A percentile compares a stretch with the other conserved stretches of the same genome.
These are phyloP conservation scores for Drosophila maculinotata DNA, from an alignment of 2,888 invertebrate genomes.

Conservation along the genomic window DNA sequence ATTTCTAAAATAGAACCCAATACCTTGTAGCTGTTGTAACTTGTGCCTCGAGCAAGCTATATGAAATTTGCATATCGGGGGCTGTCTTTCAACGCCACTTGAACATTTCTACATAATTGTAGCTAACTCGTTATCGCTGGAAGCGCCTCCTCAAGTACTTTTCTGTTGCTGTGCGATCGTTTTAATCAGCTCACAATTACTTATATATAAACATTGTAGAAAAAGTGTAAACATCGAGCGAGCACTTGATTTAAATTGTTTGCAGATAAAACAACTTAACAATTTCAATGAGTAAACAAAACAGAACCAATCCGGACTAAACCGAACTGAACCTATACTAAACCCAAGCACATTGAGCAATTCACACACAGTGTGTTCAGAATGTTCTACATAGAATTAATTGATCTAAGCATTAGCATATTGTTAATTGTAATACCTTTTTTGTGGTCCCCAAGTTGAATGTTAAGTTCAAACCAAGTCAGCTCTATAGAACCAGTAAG, in stretches of 20 bases:
- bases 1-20: conserved; percentile 55
- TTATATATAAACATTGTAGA: conserved; percentile 44
- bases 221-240: conserved; percentile 40
- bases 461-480: conserved; percentile 66
- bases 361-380: neutral
- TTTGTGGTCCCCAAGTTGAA: conserved; percentile 34
- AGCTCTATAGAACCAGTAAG: conserved; percentile 50
- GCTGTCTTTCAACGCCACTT: conserved; percentile 35
- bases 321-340: conserved; percentile 37
- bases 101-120: conserved; percentile 47
- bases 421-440: conserved; percentile 26
- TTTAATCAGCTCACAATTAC: conserved; percentile 60
- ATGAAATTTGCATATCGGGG: conserved; percentile 38
- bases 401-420: conserved; percentile 26
- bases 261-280: conserved; percentile 38
- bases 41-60: conserved; percentile 1
- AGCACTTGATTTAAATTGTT: conserved; percentile 46
- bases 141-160: conserved; percentile 40
- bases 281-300: conserved; percentile 35
- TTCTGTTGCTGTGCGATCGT: conserved; percentile 1
- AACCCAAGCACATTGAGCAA: conserved; percentile 19
- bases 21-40: conserved; percentile 26
- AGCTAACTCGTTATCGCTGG: conserved; percentile 36
- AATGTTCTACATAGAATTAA: conserved; percentile 23
- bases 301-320: neutral